Base-by-base conservation (phyloP, 2,888 invertebrate species). In the Eremobia ochroleuca region DNA sequence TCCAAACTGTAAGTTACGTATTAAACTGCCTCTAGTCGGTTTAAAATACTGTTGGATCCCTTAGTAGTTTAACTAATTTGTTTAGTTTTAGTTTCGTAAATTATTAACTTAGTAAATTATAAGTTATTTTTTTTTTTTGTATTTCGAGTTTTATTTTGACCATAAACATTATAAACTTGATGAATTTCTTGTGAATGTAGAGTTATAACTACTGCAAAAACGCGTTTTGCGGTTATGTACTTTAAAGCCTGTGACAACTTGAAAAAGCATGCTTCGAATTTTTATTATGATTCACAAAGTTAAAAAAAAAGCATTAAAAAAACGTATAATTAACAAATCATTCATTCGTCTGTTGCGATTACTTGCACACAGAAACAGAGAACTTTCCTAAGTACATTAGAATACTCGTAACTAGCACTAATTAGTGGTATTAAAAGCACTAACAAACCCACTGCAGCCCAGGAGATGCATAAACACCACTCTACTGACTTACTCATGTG, bases 61-160 rank as follows among this genome's bases (percentile, higher is more conserved):
- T 62, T 15, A 18, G 21, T 65, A 37, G 15, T 71, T 40, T 21
- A 18, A n/a, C 1, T 8, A 18, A 28, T 31, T n/a, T 3, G 25
- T 37, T 49, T 72, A 62, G 25, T 37, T 34, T 31, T n/a, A 58
- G 9, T 46, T n/a, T 61, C 55, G 37, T 83, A 46, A 70, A 64
- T 79, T 66, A 66, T 70, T n/a, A 13, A 55, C 55, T 37, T 61
- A 61, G 34, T 79, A 40, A 71, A 58, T 79, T 61, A 66, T 66
- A 69, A 34, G 62, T 67, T 69, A 87, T 87, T 82, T 73, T 79
- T 77, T 77, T 77, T 21, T 52, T 46, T 74, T 76, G 25, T 73
- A 66, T 8, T 62, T 31, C 1, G 13, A 37, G 28, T 79, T 76
- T 71, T 68, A 46, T 68, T 82, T 77, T 25, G 25, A 34, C 4